Conservation (phyloP, 2,113 vertebrate species). For the Mellivora capensis region DNA sequence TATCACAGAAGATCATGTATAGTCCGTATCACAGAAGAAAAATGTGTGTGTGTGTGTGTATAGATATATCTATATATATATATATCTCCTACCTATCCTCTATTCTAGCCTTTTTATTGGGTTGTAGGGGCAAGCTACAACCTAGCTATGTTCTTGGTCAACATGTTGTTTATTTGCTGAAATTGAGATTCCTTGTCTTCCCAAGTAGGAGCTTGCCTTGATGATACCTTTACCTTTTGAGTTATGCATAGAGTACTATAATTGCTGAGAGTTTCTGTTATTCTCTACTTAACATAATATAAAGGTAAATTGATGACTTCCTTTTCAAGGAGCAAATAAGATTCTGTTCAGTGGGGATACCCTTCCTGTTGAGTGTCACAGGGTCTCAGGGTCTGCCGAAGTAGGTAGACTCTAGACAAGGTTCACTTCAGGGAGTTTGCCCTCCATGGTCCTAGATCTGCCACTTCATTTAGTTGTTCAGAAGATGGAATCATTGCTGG, state of each 20-base stretch:
- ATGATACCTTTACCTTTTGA: background rate
- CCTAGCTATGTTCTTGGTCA: background rate
- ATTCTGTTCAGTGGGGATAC: background rate
- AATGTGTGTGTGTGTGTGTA: background rate
- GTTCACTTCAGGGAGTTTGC: background rate
- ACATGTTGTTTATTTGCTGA: conserved; percentile 22
- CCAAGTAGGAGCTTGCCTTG: background rate
- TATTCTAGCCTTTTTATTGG: background rate
- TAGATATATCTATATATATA: background rate
- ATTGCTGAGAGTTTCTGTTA: background rate
- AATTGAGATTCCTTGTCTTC: background rate
- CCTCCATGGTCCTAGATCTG: background rate
- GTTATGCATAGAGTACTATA: background rate
- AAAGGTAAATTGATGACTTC: background rate
- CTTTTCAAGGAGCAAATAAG: background rate
- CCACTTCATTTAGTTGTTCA: background rate
- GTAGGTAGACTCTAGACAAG: background rate
- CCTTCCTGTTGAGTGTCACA: background rate
- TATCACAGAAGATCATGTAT: too few species aligned
- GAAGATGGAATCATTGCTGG: background rate
- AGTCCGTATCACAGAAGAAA: background rate
- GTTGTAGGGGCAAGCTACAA: background rate
- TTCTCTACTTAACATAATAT: background rate
- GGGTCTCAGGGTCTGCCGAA: background rate
- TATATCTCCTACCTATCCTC: background rate